Conservation (phyloP, 2,113 vertebrate species). For the Tauraco erythrolophus region DNA sequence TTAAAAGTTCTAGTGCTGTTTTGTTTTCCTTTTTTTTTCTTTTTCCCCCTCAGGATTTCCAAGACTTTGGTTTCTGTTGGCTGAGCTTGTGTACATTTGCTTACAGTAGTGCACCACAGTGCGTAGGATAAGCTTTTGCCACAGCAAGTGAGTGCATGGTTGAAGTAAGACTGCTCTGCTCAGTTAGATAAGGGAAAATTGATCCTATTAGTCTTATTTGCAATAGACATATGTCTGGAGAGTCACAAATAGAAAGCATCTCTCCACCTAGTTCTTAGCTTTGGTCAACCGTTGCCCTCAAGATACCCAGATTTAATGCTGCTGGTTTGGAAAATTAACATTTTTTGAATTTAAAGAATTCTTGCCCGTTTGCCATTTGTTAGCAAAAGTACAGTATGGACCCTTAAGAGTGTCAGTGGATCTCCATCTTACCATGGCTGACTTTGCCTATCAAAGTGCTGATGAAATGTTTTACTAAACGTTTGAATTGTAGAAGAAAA, state of each 20-base stretch:
- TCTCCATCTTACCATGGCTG: background rate
- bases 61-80: background rate
- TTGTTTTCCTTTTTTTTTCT: background rate
- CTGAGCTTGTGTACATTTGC: background rate
- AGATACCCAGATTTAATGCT: background rate
- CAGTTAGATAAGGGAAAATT: background rate
- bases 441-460: background rate
- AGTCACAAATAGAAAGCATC: background rate
- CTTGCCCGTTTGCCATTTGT: background rate
- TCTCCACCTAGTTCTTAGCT: background rate
- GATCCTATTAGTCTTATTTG: background rate
- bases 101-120: background rate
- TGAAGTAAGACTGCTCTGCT: background rate
- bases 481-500: background rate
- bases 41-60: background rate
- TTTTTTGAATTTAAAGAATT: background rate
- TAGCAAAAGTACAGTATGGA: background rate
- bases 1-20: background rate
- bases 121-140: background rate
- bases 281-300: background rate
- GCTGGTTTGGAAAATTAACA: constrained; percentile 13
- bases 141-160: accelerated
- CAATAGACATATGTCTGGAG: background rate
- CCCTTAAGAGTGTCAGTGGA: background rate
- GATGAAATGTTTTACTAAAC: background rate